Evolutionary conservation across 2,113 vertebrate genomes (phyloP).

Genomic region (Setophaga kirtlandii): DNA sequence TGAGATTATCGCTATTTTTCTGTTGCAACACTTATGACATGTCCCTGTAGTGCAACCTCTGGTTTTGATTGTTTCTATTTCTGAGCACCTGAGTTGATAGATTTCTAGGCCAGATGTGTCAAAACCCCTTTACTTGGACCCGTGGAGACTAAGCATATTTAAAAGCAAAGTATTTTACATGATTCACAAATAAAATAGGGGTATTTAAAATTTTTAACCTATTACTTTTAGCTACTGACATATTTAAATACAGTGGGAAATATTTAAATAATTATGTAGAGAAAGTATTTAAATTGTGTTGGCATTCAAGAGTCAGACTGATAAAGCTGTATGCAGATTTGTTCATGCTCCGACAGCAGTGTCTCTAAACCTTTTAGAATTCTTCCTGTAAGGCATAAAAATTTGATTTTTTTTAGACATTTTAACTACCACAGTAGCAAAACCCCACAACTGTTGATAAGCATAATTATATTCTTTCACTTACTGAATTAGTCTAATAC

Average conservation of each 20-base stretch:
- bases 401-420: not conserved
- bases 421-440: not conserved
- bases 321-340: not conserved
- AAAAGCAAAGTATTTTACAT: not conserved
- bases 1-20: not conserved
- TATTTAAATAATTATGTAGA: not conserved
- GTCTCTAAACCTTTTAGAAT: not conserved
- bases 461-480: not conserved
- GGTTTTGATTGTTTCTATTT: not conserved
- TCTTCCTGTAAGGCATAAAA: not conserved
- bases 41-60: not conserved
- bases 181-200: not conserved
- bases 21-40: not conserved
- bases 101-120: not conserved
- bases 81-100: not conserved
- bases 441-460: not conserved
- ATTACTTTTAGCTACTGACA: not conserved
- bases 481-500: not conserved
- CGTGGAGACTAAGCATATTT: not conserved
- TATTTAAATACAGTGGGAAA: not conserved
- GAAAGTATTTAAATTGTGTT: not conserved
- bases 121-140: not conserved
- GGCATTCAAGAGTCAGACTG: not conserved
- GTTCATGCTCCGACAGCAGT: not conserved
- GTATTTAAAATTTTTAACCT: not conserved